Conservation (phyloP, 2,113 vertebrate genomes). For the Miniopterus natalensis region DNA sequence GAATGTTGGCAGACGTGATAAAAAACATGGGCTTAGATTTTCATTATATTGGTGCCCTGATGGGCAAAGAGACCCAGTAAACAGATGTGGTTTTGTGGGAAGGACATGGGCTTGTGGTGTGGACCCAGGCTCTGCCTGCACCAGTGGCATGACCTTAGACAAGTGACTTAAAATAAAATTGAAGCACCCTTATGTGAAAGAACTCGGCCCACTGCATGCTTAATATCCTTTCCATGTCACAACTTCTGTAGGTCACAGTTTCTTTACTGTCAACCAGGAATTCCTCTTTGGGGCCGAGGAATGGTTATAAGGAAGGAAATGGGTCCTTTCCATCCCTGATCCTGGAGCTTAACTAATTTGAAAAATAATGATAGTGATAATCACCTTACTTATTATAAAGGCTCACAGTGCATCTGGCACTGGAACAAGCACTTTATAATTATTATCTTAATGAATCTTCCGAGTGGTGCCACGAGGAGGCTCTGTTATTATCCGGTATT, state of each 20-base stretch:
- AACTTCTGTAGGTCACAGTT: fast-evolving
- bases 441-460: background rate
- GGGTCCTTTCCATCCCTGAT: background rate
- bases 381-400: background rate
- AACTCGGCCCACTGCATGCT: background rate
- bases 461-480: background rate
- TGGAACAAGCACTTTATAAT: background rate
- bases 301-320: background rate
- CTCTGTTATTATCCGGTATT: background rate
- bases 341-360: background rate
- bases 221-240: fast-evolving
- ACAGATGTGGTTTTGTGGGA: background rate
- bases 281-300: background rate
- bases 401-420: too few relatives aligned
- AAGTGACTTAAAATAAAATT: background rate
- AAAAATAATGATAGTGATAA: background rate
- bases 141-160: background rate
- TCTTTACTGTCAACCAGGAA: background rate
- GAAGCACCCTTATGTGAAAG: background rate
- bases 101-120: background rate
- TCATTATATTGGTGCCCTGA: fast-evolving
- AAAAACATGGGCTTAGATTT: background rate
- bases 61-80: background rate
- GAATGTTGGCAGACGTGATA: background rate
- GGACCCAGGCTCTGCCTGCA: background rate